Conservation (phyloP, 2,888 invertebrate species). For the Amphipyra berbera region DNA sequence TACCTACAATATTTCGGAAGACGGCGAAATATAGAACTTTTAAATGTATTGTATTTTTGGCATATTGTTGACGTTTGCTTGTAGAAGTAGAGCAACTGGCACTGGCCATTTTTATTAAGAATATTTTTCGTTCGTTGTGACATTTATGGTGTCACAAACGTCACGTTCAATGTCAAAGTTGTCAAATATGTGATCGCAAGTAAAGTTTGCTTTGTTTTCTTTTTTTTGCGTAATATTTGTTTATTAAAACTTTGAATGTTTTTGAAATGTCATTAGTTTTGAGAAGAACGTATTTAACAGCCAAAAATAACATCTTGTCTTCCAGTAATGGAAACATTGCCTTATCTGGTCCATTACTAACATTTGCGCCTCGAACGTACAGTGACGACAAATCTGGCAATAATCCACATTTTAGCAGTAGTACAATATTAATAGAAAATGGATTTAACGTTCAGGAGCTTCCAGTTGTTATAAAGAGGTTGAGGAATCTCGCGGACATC, state of each 20-base stretch:
- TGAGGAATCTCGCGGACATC: constrained; percentile 79
- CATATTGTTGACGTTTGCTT: too few relatives aligned
- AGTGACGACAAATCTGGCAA: constrained; percentile 75
- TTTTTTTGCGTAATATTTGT: constrained; percentile 38
- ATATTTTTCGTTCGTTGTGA: too few relatives aligned
- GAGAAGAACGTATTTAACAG: constrained; percentile 76
- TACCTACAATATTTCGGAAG: too few relatives aligned
- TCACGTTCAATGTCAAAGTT: constrained; percentile 6
- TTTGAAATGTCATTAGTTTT: constrained; percentile 75
- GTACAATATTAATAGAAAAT: constrained; percentile 91
- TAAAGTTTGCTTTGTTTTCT: constrained; percentile 25
- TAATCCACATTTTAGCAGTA: constrained; percentile 77
- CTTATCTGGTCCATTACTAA: constrained; percentile 51
- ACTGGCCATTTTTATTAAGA: too few relatives aligned
- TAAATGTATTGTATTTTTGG: too few relatives aligned
- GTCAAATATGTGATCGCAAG: constrained; percentile 38
- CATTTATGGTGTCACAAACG: neutral
- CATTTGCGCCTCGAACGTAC: constrained; percentile 63
- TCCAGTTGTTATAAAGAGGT: constrained; percentile 90
- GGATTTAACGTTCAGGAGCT: constrained; percentile 92
- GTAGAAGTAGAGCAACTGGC: too few relatives aligned
- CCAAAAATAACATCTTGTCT: constrained; percentile 71
- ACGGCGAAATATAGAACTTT: too few relatives aligned
- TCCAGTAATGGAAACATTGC: constrained; percentile 61
- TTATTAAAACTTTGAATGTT: constrained; percentile 23